These are phyloP conservation scores for Mythimna ferrago DNA, from an alignment of 2,888 invertebrate genomes.

Conservation along the genomic window DNA sequence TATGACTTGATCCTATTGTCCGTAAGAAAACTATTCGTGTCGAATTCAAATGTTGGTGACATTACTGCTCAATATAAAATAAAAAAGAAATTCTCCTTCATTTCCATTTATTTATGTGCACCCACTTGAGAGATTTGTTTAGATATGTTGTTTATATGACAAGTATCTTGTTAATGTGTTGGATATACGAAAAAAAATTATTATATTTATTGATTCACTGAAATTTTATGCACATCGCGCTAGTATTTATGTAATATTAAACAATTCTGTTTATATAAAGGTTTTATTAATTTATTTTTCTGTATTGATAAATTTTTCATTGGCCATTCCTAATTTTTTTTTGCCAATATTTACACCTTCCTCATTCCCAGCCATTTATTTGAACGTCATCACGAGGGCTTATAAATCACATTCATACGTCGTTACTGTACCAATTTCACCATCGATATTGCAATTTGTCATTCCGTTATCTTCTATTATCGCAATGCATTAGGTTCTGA, in stretches of 20 bases:
- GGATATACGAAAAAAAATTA: background rate
- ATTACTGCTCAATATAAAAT: slow-evolving; percentile 26
- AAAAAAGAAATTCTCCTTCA: slow-evolving; percentile 15
- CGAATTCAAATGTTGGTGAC: slow-evolving; percentile 60
- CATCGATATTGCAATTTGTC: slow-evolving; percentile 85
- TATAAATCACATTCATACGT: slow-evolving; percentile 58
- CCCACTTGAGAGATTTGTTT: background rate
- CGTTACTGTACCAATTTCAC: slow-evolving; percentile 66
- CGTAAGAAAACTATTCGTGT: slow-evolving; percentile 70
- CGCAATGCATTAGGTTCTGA: slow-evolving; percentile 83
- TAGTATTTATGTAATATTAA: too few species aligned
- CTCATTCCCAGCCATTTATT: slow-evolving; percentile 24
- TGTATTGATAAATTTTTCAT: background rate
- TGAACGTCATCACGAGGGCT: slow-evolving; percentile 38
- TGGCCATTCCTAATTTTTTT: background rate
- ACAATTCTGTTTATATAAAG: too few species aligned
- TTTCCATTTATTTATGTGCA: background rate
- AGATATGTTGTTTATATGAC: background rate
- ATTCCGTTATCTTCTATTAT: slow-evolving; percentile 82
- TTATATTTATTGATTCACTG: background rate
- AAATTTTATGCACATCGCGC: too few species aligned
- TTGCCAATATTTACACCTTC: background rate
- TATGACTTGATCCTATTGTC: slow-evolving; percentile 83
- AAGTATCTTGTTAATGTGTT: background rate
- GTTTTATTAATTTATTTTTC: too few species aligned